Evolutionary conservation across 2,797 vertebrate genomes (phyloP).

Genomic region (Presbytis comata): DNA sequence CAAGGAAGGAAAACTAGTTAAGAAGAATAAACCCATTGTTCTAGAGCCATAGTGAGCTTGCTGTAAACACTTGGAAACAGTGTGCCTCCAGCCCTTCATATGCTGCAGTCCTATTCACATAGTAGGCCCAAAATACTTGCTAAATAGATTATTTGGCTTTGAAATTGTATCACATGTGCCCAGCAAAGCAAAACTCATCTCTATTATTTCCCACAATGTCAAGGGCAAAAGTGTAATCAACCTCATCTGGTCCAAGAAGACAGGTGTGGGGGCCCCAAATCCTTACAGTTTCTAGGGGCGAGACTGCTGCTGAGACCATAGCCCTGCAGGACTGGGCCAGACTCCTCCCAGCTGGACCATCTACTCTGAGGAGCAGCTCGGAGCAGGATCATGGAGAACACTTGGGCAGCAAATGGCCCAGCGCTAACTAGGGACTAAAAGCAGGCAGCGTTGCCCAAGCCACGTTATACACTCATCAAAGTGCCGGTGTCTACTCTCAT

Average conservation of each 20-base stretch:
- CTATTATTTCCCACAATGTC: neutral
- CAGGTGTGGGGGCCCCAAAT: neutral
- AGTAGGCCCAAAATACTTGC: neutral
- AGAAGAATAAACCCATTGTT: neutral
- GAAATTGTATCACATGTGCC: neutral
- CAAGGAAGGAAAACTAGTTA: neutral
- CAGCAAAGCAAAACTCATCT: neutral
- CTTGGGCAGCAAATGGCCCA: neutral
- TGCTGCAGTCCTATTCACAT: neutral
- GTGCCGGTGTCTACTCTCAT: neutral
- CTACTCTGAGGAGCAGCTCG: neutral
- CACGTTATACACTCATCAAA: rapidly evolving
- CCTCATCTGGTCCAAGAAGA: neutral
- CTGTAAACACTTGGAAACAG: neutral
- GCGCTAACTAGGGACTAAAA: neutral
- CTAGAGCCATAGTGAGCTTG: neutral
- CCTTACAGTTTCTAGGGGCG: neutral
- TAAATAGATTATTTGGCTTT: neutral
- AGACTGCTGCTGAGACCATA: neutral
- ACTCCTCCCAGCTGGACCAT: neutral
- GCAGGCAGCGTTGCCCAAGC: neutral
- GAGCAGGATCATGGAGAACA: neutral
- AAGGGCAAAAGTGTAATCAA: neutral
- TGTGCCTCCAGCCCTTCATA: no score
- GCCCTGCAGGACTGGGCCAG: neutral